phyloP scores from a whole-genome alignment of 2,113 vertebrate genomes.

The Talpa occidentalis region DNA sequence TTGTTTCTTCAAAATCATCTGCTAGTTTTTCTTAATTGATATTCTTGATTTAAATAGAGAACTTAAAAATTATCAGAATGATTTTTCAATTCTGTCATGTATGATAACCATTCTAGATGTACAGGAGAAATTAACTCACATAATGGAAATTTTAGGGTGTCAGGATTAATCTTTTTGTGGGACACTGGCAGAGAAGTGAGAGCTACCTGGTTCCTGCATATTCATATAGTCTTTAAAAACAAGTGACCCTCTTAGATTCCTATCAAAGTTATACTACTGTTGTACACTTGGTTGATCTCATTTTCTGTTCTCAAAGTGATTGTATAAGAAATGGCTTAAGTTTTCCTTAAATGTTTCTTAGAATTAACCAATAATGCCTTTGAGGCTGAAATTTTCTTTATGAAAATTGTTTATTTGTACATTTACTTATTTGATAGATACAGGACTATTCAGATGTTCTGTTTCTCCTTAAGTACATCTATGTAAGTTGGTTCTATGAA shows the following conservation, averaged over 20 bases:
- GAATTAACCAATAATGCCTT: not conserved
- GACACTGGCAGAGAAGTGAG: not conserved
- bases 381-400: not conserved
- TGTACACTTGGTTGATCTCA: not conserved
- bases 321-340: not conserved
- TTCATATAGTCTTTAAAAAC: too few relatives aligned
- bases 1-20: not conserved
- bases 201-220: not conserved
- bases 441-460: not conserved
- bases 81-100: not conserved
- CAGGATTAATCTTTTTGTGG: not conserved
- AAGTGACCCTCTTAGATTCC: not conserved
- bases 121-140: not conserved
- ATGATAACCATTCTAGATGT: not conserved
- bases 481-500: not conserved
- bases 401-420: not conserved
- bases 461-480: not conserved
- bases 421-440: not conserved
- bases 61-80: not conserved
- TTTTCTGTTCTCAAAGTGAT: not conserved
- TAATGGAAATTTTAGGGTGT: not conserved
- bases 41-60: not conserved
- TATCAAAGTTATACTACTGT: not conserved
- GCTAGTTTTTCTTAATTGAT: not conserved
- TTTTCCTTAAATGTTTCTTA: conserved; percentile 12